Evolutionary conservation across 2,113 vertebrate species (phyloP).

Genomic region (Ctenomys sociabilis): DNA sequence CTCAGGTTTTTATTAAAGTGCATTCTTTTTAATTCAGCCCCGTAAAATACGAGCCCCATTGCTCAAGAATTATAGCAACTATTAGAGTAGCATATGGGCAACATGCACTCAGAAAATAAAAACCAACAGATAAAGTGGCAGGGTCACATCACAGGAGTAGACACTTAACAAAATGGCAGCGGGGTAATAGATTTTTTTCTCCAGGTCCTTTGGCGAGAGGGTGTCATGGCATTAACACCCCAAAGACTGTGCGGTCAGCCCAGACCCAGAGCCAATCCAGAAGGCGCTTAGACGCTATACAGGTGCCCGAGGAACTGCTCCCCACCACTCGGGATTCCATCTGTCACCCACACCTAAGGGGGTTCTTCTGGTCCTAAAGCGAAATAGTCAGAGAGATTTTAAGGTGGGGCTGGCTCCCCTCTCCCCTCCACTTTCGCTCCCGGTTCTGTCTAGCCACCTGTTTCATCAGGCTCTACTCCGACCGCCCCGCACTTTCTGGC

Average conservation of each 20-base stretch:
- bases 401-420: background rate
- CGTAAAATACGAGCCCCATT: constrained; percentile 94
- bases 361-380: background rate
- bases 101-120: constrained; percentile 97
- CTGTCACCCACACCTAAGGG: background rate
- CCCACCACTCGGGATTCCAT: background rate
- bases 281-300: too few relatives aligned
- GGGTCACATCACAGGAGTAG: constrained; percentile 92
- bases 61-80: constrained; percentile 97
- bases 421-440: too few relatives aligned
- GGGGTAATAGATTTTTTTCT: constrained; percentile 90
- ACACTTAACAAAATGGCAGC: constrained; percentile 95
- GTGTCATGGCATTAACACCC: constrained; percentile 52
- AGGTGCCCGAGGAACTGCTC: background rate
- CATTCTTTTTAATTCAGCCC: constrained; percentile 92
- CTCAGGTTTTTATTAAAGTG: constrained; percentile 94
- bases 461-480: background rate
- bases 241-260: background rate
- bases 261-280: background rate
- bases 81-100: constrained; percentile 97
- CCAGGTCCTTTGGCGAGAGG: constrained; percentile 73
- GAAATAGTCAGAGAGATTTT: background rate
- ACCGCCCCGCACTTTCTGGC: background rate
- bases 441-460: too few relatives aligned
- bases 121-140: constrained; percentile 95